Evolutionary conservation across 30 jellyfish, hydroid and myxozoan genomes (phyloP).

Genomic region (Hydractinia echinata): DNA sequence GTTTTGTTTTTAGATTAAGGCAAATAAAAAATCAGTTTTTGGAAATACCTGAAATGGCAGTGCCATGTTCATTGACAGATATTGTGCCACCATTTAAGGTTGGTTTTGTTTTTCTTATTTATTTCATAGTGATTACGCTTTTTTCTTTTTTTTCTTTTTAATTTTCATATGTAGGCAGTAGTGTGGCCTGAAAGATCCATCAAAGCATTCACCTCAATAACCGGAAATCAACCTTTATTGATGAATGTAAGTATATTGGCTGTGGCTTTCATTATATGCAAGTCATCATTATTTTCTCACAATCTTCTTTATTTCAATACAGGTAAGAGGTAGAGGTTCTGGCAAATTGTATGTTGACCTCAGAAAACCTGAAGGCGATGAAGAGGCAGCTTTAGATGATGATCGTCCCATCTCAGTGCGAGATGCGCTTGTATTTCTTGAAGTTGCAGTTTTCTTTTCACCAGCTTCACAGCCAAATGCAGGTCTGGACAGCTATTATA

Average conservation of each 20-base stretch:
- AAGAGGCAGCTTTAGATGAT: slow-evolving; percentile 53
- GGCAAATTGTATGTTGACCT: slow-evolving; percentile 76
- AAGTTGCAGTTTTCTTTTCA: slow-evolving; percentile 66
- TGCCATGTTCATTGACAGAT: slow-evolving; percentile 77
- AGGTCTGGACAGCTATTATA: slow-evolving; percentile 3
- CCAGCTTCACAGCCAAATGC: slow-evolving; percentile 53
- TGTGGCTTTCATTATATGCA: background rate
- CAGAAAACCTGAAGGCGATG: slow-evolving; percentile 55
- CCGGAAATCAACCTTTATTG: slow-evolving; percentile 63
- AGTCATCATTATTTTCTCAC: background rate
- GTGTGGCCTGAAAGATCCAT: slow-evolving; percentile 70
- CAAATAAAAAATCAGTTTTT: slow-evolving; percentile 54
- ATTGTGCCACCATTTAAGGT: slow-evolving; percentile 84
- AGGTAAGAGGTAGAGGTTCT: slow-evolving; percentile 56
- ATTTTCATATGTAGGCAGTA: slow-evolving; percentile 29
- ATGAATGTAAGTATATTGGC: slow-evolving; percentile 59
- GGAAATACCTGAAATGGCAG: slow-evolving; percentile 88
- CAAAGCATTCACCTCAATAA: slow-evolving; percentile 70
- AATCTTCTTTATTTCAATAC: background rate
- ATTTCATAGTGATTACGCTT: background rate
- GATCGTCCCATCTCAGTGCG: slow-evolving; percentile 86
- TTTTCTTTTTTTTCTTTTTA: background rate
- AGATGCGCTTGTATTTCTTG: slow-evolving; percentile 87
- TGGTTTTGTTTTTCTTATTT: background rate
- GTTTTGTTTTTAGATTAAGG: slow-evolving; percentile 49